Evolutionary conservation across 2,797 vertebrate genomes (phyloP), one percentile per base, ranked within the genome.

Genomic region (Setipinna tenuifilis): DNA sequence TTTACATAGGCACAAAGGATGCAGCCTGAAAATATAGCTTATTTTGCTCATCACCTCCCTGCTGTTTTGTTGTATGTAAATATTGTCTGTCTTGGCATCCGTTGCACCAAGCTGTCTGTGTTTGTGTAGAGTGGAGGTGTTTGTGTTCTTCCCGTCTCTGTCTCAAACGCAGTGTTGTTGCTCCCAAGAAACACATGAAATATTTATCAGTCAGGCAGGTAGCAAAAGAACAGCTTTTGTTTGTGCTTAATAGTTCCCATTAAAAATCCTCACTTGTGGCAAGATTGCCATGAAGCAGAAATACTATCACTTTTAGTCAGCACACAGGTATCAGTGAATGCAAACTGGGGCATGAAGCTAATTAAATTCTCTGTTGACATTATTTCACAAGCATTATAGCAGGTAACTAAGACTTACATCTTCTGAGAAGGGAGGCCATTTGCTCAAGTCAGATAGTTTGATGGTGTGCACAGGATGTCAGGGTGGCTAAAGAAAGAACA

Each of bases 141-240:
- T 71, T 71, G 65, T 25, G 65, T 25, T 71, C 12, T 71, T 23
- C 62, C 62, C 16, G 23, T 68, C 82, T 35, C 48, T 44, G 19
- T 61, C 59, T 82, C 65, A 61, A 86, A 78, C 82, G 85, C 87
- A 88, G 92, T 90, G 91, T 91, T 91, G 90, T 90, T 89, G 90
- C 90, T 89, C 91, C 85, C 88, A 92, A 90, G 89, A 92, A 90
- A 92, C 92, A 91, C 93, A 93, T 95, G 92, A 95, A 96, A 95
- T 93, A 95, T 95, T 95, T 94, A 95, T 95, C 91, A 91, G 92
- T 88, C 91, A 91, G 91, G 93, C 91, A 88, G 89, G 88, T 91
- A 89, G 91, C 93, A 91, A 93, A 93, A 88, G 88, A 88, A 88
- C 88, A 87, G 87, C 89, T 92, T 91, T 89, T 90, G 90, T 93